Evolutionary conservation across 1,140 invertebrate species (phyloP), one percentile per base, ranked within the genome.

Genomic region (Drosophila saltans): DNA sequence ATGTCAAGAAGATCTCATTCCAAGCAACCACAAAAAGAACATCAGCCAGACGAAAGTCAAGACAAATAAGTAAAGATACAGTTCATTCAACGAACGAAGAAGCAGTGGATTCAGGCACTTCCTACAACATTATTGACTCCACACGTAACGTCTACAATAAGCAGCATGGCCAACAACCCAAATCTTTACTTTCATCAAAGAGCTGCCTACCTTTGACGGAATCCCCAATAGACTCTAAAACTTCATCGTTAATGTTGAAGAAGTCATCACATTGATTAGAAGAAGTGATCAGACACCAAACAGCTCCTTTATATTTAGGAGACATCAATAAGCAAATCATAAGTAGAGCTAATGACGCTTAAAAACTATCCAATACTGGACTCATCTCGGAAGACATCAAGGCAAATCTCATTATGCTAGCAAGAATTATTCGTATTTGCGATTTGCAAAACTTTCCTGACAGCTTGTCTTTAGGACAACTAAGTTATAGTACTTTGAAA

Each of bases 171-270:
- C 33, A 36, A 36, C 8, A 16, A 58, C 56, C 16, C 24, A 58
- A 6, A 58, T 58, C 39, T 9, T 40, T 2, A 9, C 39, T 8
- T 40, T 40, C 7, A 40, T 40, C 39, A 40, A 40, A 8, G 39
- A 40, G 39, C 39, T 61, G 16, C 59, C 59, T 40, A 39, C 36
- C 28, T 61, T 61, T 40, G 59, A 61, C 59, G 59, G 59, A 2
- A 61, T 16, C 28, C 59, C 59, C 41, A 41, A 40, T 39, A 4
- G 41, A 61, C 36, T 61, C 2, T 9, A 60, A 10, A 11, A 33
- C 7, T 36, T 33, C 58, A 60, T 60, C 30, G 30, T 36, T 33
- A 60, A 36, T 60, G 58, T 60, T 2, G 58, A 60, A 60, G 30
- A 60, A 60, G 30, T 60, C 2, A 33, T 60, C 28, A 36, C 30